Evolutionary conservation across 2,797 vertebrate species (phyloP), one percentile per base, ranked within the genome.

Genomic region (Chelidonichthys spinosus): DNA sequence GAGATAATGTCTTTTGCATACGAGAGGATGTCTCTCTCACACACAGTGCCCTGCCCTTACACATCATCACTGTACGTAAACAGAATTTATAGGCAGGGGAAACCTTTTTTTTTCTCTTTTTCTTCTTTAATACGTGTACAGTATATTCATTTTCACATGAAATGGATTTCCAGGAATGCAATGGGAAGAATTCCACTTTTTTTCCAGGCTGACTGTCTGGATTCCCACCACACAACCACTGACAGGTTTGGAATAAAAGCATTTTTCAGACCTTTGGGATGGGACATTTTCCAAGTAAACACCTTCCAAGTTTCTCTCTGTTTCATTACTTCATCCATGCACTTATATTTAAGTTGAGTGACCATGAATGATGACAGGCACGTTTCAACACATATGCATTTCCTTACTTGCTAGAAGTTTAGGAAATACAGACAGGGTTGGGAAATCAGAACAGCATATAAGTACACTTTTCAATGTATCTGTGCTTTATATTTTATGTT

Each of bases 1-100:
- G 81, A 82, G 66, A 83, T 86, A 79, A 92, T 91, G 84, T 78
- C 17, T 91, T 93, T 91, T 91, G 88, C 89, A 84, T 63, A 56
- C 81, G 60, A 46, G 7, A 54, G 35, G 50, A 74, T 58, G 54
- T 67, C n/a, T 73, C 69, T 86, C 82, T 83, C 84, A 81, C 82
- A 81, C 82, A 66, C 78, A 76, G 53, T 35, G 63, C 74, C 86
- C 79, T 69, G 46, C 81, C 73, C 56, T 80, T 32, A 71, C 64
- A 82, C 74, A 81, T 81, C 84, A 72, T 52, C 64, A 62, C 72
- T 61, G 67, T 60, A 81, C 68, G 82, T 74, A 83, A 72, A 89
- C 76, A 78, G 74, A 78, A 81, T 78, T 25, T 40, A 70, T 63
- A 81, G 25, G 81, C 55, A 17, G 43, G 52, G 25, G 50, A 53